Evolutionary conservation across 1,140 invertebrate genomes (phyloP).

Genomic region (Caenorhabditis brenneri): DNA sequence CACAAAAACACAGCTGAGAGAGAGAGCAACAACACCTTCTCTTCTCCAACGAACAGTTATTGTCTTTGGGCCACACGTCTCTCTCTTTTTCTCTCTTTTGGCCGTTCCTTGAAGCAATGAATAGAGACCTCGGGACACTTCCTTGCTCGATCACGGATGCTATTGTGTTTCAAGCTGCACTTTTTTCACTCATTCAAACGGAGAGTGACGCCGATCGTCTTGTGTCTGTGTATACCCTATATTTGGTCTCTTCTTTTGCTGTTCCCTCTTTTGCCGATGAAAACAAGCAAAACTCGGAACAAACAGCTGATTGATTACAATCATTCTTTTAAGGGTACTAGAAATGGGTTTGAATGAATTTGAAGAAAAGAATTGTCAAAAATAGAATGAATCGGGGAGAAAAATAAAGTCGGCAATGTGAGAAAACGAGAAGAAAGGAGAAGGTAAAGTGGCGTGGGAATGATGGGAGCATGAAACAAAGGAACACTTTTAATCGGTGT

Average conservation of each 20-base stretch:
- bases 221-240: conserved; percentile 10
- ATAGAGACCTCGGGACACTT: background rate
- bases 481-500: background rate
- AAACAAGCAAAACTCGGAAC: background rate
- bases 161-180: conserved; percentile 43
- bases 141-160: conserved; percentile 36
- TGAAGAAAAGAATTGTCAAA: background rate
- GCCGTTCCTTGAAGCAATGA: background rate
- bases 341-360: background rate
- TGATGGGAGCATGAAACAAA: background rate
- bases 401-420: background rate
- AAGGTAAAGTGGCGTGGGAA: background rate
- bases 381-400: background rate
- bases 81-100: too few species aligned
- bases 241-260: background rate
- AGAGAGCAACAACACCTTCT: background rate
- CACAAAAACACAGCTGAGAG: conserved; percentile 39
- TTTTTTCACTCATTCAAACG: background rate
- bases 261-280: background rate
- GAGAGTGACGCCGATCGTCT: conserved; percentile 4
- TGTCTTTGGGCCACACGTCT: conserved; percentile 35
- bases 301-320: conserved; percentile 17
- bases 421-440: background rate
- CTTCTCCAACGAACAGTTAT: background rate
- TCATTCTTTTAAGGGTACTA: background rate